These are phyloP conservation scores for Pao palembangensis DNA, from an alignment of 2,113 vertebrate species.

Conservation along the genomic window DNA sequence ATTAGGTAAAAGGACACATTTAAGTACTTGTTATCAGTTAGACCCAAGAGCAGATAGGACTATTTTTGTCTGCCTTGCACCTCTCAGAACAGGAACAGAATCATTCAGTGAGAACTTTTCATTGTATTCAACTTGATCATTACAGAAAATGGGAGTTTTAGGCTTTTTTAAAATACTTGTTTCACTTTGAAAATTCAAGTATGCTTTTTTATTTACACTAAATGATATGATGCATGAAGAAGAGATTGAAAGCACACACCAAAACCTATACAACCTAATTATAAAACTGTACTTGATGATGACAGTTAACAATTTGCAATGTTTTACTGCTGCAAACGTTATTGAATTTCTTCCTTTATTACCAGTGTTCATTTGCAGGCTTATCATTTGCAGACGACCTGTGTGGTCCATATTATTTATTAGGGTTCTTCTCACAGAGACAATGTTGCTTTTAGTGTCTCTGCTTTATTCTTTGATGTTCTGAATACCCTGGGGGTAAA, in stretches of 20 bases:
- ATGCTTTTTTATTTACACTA: too few species aligned
- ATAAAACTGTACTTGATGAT: neutral
- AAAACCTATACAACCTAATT: neutral
- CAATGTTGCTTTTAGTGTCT: too few species aligned
- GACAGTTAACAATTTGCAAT: neutral
- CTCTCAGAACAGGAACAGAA: constrained; percentile 5
- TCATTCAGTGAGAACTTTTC: constrained; percentile 1
- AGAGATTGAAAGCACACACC: neutral
- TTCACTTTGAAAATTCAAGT: neutral
- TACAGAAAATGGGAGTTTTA: neutral
- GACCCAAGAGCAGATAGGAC: constrained; percentile 3
- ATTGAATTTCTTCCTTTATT: neutral
- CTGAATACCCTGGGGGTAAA: neutral
- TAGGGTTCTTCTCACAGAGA: too few species aligned
- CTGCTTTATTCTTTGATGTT: too few species aligned
- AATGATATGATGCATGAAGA: neutral
- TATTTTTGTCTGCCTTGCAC: constrained; percentile 40
- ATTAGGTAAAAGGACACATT: constrained; percentile 42
- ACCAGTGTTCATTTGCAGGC: neutral
- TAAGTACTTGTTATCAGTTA: constrained; percentile 42
- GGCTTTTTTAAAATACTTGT: neutral
- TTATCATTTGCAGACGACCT: constrained; percentile 2
- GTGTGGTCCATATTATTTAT: neutral
- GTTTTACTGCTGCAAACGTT: neutral
- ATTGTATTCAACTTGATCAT: neutral